A percentile compares a stretch with the other conserved stretches of the same genome.
These are phyloP conservation scores for Microctonus brassicae DNA, from an alignment of 2,888 invertebrate species.

Conservation along the genomic window DNA sequence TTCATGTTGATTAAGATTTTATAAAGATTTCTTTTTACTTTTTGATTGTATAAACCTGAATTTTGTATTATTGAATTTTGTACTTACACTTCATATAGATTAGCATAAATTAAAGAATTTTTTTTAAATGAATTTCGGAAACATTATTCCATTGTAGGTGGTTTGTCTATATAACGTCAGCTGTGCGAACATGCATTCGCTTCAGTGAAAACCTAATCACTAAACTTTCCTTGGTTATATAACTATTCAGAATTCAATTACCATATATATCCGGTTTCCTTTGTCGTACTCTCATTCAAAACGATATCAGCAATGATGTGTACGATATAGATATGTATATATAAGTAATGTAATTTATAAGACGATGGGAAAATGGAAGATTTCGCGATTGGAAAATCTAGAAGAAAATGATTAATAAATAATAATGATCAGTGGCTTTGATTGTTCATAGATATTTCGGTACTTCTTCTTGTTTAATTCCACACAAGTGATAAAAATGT, in stretches of 20 bases:
- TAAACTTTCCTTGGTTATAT: constrained; percentile 10
- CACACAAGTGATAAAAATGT: too few species aligned
- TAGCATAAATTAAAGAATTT: constrained; percentile 2
- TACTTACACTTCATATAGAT: background rate
- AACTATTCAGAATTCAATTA: constrained; percentile 23
- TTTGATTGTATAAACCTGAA: background rate
- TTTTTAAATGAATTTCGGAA: background rate
- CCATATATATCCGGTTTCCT: background rate
- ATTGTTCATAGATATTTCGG: too few species aligned
- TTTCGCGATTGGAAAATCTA: background rate
- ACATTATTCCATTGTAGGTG: background rate
- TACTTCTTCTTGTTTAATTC: too few species aligned
- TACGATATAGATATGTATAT: background rate
- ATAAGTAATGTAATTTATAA: background rate
- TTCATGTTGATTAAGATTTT: too few species aligned
- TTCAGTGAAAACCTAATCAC: constrained; percentile 13
- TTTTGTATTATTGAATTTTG: background rate
- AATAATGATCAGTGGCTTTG: background rate
- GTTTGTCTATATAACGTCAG: constrained; percentile 14
- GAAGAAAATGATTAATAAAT: background rate
- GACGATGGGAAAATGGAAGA: background rate
- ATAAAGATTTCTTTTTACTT: too few species aligned
- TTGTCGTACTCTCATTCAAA: background rate
- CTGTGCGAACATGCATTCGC: constrained; percentile 4
- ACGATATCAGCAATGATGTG: background rate